Base-by-base conservation (phyloP, 2,797 vertebrate species). In the Hippocampus kuda region DNA sequence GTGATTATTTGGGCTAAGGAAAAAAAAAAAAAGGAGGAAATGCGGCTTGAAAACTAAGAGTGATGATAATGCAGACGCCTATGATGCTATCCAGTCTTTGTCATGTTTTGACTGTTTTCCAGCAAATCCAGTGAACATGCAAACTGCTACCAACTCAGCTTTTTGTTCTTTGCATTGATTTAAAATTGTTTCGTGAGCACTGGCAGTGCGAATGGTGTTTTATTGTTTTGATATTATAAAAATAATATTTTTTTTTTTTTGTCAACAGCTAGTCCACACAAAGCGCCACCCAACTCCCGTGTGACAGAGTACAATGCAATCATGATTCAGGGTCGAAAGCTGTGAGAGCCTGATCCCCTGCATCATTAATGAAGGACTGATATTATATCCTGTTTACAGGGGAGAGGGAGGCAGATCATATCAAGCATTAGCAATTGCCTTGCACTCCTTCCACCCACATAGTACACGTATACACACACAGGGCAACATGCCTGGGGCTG, bases 281-380 rank as follows among this genome's bases (percentile, higher is more conserved):
- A 89, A 88, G 78, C 70, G 66, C 75, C 79, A 81, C 70, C 66
- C 82, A 89, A 88, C 81, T 80, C 85, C 86, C 79, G 68, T 70
- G 75, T 86, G 88, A 90, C 79, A 77, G 86, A 90, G 89, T 88
- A 89, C 82, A 91, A 88, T 91, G 86, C 88, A 92, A 93, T 93
- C 87, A 89, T 92, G 90, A 93, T 91, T 93, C 91, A 93, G 89
- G 90, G 91, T 90, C 87, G 90, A 93, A 93, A 88, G 78, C 80
- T 85, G 82, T 73, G 86, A 87, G 87, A 85, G 84, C 83, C 84
- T 80, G 79, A 80, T 81, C 86, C 34, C 78, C 87, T 90, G 86
- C 89, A 89, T 87, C 87, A 89, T 90, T 91, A 91, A 93, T 73
- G 79, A 84, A 86, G 81, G 89, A 90, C 87, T 84, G 86, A 85